Percentiles rank a stretch among this genome's conserved stretches.
Evolutionary conservation across 1,140 invertebrate genomes (phyloP).

Genomic region (Sarcophaga peregrina): DNA sequence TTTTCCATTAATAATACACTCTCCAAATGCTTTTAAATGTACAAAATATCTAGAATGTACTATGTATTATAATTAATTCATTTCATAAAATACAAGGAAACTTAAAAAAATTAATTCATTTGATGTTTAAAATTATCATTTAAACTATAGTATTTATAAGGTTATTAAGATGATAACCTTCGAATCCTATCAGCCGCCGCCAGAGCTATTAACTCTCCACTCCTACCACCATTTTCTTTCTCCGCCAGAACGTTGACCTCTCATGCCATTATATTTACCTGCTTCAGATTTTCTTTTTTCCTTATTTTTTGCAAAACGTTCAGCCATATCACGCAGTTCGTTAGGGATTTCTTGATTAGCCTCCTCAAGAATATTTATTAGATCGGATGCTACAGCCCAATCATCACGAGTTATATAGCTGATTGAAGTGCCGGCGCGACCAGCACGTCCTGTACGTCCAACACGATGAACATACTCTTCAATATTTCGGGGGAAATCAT

Average conservation of each 20-base stretch:
- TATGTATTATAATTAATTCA: no score
- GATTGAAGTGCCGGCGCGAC: constrained; percentile 83
- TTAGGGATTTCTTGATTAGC: constrained; percentile 79
- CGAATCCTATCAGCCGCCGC: constrained; percentile 63
- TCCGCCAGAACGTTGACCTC: constrained; percentile 62
- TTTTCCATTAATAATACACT: no score
- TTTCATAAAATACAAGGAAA: no score
- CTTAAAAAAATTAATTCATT: no score
- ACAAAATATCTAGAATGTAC: no score
- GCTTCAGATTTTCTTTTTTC: constrained; percentile 69
- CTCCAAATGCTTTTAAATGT: no score
- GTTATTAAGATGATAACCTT: no score
- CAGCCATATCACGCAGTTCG: constrained; percentile 79
- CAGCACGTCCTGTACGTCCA: constrained; percentile 89
- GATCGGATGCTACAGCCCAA: constrained; percentile 80
- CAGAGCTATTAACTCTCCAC: constrained; percentile 54
- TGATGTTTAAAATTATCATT: no score
- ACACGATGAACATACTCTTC: constrained; percentile 93
- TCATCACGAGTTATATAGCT: constrained; percentile 84
- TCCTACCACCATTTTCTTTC: constrained; percentile 46
- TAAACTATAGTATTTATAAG: no score
- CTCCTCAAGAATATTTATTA: constrained; percentile 86
- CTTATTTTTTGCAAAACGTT: constrained; percentile 74
- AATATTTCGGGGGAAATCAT: constrained; percentile 90
- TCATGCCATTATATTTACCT: constrained; percentile 54